These are phyloP conservation scores for Andinoacara biseriatus DNA, from an alignment of 2,113 vertebrate species.

Conservation along the genomic window DNA sequence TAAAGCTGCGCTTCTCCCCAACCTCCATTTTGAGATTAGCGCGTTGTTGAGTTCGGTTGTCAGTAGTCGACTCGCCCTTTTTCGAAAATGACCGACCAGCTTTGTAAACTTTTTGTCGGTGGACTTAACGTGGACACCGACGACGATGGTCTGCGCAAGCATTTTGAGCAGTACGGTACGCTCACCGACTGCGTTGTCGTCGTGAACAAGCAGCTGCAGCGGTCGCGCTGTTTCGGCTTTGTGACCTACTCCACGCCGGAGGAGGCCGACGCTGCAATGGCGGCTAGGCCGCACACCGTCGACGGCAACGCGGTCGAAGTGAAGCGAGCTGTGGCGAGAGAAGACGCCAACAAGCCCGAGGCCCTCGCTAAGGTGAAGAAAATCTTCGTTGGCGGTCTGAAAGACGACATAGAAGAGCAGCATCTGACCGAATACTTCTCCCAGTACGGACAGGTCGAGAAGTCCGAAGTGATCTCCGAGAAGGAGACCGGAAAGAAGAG, in stretches of 20 bases:
- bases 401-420: slow-evolving; percentile 92
- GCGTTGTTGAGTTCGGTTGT: rapidly evolving
- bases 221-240: slow-evolving; percentile 93
- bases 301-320: slow-evolving; percentile 93
- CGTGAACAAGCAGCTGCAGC: slow-evolving; percentile 80
- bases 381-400: slow-evolving; percentile 94
- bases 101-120: slow-evolving; percentile 97
- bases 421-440: slow-evolving; percentile 91
- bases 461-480: slow-evolving; percentile 95
- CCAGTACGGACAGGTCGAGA: slow-evolving; percentile 92
- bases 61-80: rapidly evolving
- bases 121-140: slow-evolving; percentile 96
- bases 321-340: slow-evolving; percentile 92
- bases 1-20: not conserved
- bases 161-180: slow-evolving; percentile 92
- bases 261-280: slow-evolving; percentile 95
- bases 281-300: slow-evolving; percentile 90
- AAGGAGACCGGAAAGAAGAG: slow-evolving; percentile 94
- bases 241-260: slow-evolving; percentile 92
- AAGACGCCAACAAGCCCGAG: slow-evolving; percentile 91
- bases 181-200: slow-evolving; percentile 79
- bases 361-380: slow-evolving; percentile 97
- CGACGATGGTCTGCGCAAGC: slow-evolving; percentile 91
- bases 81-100: slow-evolving; percentile 87
- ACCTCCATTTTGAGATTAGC: slow-evolving; percentile 62